Base-by-base conservation (phyloP, 2,888 invertebrate genomes). In the Pharmacophagus antenor region DNA sequence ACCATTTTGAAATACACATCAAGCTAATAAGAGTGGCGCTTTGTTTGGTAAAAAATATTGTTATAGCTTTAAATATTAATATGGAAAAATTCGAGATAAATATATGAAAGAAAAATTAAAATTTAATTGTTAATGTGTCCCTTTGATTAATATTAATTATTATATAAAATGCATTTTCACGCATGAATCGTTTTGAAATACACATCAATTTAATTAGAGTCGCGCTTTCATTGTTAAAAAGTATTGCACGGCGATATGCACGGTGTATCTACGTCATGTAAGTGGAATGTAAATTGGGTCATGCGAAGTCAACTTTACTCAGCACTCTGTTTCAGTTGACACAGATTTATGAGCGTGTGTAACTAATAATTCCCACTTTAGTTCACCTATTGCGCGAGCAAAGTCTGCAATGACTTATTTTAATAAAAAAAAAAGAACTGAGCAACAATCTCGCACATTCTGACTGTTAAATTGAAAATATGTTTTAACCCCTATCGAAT, bases 231-330 rank as follows among this genome's bases (percentile, higher is more conserved):
- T 49, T 49, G 56, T 46, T n/a, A 50, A 55, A 60, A 51, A 47
- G 22, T 56, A 52, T 56, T 51, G 56, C 61, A 52, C 17, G 60
- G 51, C 46, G 41, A 56, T 48, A 46, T 56, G 48, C 56, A 48
- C 47, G 51, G 46, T 46, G 12, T 46, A n/a, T n/a, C n/a, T n/a
- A 46, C 55, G 47, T 46, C 17, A 56, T 25, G 21, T 17, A 52
- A 61, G 61, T 56, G 61, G 47, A 52, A 56, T 48, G 61, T 41
- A 61, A 61, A 61, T 61, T 56, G 52, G 61, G 61, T 61, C 61
- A 52, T 61, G 61, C 61, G 61, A 47, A 61, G 52, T 56, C 61
- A 61, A 56, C 61, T 61, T 61, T 61, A 41, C 61, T 61, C 56
- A 61, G 56, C 52, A 56, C 56, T 60, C 50, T 52, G 56, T 31